A percentile compares a stretch with the other conserved stretches of the same genome.
phyloP scores from a whole-genome alignment of 2,888 invertebrate species.

The Hyalella azteca region DNA sequence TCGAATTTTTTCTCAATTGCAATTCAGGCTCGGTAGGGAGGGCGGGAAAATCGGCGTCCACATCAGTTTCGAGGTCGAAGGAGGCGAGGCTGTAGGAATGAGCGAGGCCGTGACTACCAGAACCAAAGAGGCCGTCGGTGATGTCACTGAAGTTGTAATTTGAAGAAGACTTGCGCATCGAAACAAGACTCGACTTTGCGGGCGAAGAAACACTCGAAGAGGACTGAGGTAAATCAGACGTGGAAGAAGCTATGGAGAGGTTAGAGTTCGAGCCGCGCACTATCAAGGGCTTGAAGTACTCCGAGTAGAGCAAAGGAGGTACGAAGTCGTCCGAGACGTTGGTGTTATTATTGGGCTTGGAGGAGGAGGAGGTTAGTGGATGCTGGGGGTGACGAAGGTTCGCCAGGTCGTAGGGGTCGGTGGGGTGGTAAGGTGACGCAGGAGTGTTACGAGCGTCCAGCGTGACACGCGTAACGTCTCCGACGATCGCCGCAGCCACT shows the following conservation, averaged over 20 bases:
- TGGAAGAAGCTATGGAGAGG: not conserved
- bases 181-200: not conserved
- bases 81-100: slow-evolving; percentile 26
- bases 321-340: not conserved
- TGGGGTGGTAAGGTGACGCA: not conserved
- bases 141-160: slow-evolving; percentile 25
- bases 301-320: slow-evolving; percentile 5
- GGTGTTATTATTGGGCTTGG: not conserved
- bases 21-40: not conserved
- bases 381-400: slow-evolving; percentile 24
- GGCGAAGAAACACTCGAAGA: not conserved
- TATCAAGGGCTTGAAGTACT: not conserved
- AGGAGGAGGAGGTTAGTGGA: not conserved
- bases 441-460: slow-evolving; percentile 64
- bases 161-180: not conserved
- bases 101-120: slow-evolving; percentile 2
- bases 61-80: slow-evolving; percentile 6
- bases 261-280: not conserved
- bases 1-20: not conserved
- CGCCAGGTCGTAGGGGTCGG: slow-evolving; percentile 31
- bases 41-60: not conserved
- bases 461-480: slow-evolving; percentile 89
- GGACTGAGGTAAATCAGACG: slow-evolving; percentile 2
- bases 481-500: slow-evolving; percentile 95
- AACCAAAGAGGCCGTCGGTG: not conserved